Percentiles rank a stretch among this genome's conserved stretches.
Conservation (phyloP, 1,140 invertebrate species). For the Centruroides sculpturatus region DNA sequence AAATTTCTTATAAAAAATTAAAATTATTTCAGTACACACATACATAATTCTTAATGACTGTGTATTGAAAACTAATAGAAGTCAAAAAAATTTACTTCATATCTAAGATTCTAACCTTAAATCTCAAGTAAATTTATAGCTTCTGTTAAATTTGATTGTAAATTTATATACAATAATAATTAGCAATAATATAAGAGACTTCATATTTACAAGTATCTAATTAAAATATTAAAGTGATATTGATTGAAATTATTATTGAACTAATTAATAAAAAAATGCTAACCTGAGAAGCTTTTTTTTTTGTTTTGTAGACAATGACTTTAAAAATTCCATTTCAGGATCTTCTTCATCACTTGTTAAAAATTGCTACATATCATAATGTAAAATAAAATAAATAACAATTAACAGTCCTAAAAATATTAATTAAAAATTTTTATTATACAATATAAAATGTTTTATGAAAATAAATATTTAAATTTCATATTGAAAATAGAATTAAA, state of each 20-base stretch:
- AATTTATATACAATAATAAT: background rate
- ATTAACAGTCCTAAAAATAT: conserved; percentile 2
- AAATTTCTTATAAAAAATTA: no score
- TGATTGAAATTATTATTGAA: background rate
- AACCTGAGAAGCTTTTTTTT: conserved; percentile 67
- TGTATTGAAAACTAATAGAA: no score
- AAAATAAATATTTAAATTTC: no score
- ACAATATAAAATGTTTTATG: background rate
- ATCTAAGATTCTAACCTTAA: no score
- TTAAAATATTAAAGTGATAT: background rate
- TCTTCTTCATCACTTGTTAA: conserved; percentile 36
- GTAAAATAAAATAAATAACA: conserved; percentile 8
- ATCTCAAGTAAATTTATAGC: background rate
- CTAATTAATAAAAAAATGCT: no score
- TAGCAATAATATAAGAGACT: background rate
- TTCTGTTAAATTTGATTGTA: background rate
- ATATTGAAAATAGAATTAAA: no score
- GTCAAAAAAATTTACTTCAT: no score
- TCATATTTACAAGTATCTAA: conserved; percentile 1
- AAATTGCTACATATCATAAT: conserved; percentile 24
- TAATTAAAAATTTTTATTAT: background rate
- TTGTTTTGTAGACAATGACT: conserved; percentile 67
- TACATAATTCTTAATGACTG: no score
- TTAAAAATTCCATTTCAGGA: conserved; percentile 57
- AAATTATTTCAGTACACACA: no score